Base-by-base conservation (phyloP, 2,113 vertebrate species). In the Turnix velox region DNA sequence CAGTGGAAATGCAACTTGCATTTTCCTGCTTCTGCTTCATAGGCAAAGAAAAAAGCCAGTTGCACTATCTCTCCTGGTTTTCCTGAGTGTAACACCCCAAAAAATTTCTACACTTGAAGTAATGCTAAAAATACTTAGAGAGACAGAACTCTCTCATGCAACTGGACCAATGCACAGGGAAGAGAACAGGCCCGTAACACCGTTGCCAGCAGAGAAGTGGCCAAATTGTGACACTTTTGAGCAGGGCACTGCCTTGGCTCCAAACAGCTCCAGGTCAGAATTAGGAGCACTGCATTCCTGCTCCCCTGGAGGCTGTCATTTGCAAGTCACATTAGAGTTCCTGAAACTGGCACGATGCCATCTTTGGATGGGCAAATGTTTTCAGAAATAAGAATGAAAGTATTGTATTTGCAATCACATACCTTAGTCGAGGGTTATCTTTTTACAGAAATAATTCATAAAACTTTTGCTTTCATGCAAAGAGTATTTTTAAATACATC, bases 111-210 rank as follows among this genome's bases (percentile, higher is more conserved):
- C 8, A 0, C 28, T 43, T 19, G 48, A n/a, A 77, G 82, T 48
- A 37, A 7, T 4, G 35, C 55, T 40, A 55, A 7, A 12, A 39
- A 39, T 6, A 30, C 19, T 51, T 7, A 52, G 9, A 40, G 35
- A 40, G 48, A 7, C 4, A 35, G 39, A 84, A 15, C 42, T 6
- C 66, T 10, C 30, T 43, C 2, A 5, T 1, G 2, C 9, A 45
- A 45, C 28, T 59, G 49, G 35, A 33, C 12, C 17, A 16, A 30
- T 2, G 48, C 31, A 8, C 19, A 9, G n/a, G 45, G 31, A 51
- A 63, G 57, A 0, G 57, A 30, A 10, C 0, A 5, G 17, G 30
- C 48, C 61, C 2, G 10, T n/a, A 22, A 35, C 3, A 4, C 73
- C 18, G 69, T 16, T 27, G 1, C 12, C 84, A 84, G 59, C 39